Conservation (phyloP, 2,888 invertebrate genomes). For the Synanthedon andrenaeformis region DNA sequence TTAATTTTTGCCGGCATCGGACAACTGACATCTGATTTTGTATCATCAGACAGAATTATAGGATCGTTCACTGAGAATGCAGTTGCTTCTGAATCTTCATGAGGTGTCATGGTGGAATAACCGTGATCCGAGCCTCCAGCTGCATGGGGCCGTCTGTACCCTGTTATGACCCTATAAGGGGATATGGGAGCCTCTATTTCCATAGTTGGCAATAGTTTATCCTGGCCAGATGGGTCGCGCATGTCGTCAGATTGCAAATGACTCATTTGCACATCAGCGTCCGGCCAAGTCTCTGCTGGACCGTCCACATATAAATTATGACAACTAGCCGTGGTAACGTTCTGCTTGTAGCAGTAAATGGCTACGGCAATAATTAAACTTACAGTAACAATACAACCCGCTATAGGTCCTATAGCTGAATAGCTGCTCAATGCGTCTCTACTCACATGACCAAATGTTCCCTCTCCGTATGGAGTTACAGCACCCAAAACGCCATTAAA, state of each 20-base stretch:
- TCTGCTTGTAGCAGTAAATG: slow-evolving; percentile 86
- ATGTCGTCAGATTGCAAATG: slow-evolving; percentile 78
- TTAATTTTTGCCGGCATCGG: slow-evolving; percentile 63
- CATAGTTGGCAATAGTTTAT: slow-evolving; percentile 72
- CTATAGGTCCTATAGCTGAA: slow-evolving; percentile 87
- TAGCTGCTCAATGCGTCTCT: slow-evolving; percentile 66
- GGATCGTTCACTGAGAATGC: slow-evolving; percentile 80
- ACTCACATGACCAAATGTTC: slow-evolving; percentile 64
- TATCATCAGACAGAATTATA: slow-evolving; percentile 64
- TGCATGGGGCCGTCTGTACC: slow-evolving; percentile 80
- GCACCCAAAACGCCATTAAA: slow-evolving; percentile 89
- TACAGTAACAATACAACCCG: slow-evolving; percentile 86
- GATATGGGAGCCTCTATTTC: slow-evolving; percentile 81
- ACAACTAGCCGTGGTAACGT: slow-evolving; percentile 63
- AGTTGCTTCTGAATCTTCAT: slow-evolving; percentile 88
- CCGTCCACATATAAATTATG: slow-evolving; percentile 65
- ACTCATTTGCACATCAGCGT: slow-evolving; percentile 76
- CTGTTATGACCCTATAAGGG: slow-evolving; percentile 87
- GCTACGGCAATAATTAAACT: slow-evolving; percentile 84
- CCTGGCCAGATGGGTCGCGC: slow-evolving; percentile 74
- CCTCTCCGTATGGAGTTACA: slow-evolving; percentile 84
- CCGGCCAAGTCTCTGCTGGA: slow-evolving; percentile 64
- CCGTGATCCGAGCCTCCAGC: slow-evolving; percentile 93
- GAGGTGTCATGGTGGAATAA: slow-evolving; percentile 94
- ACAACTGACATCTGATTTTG: slow-evolving; percentile 70